These are phyloP conservation scores for Glyptemys insculpta DNA, from an alignment of 2,797 vertebrate genomes.

Conservation along the genomic window DNA sequence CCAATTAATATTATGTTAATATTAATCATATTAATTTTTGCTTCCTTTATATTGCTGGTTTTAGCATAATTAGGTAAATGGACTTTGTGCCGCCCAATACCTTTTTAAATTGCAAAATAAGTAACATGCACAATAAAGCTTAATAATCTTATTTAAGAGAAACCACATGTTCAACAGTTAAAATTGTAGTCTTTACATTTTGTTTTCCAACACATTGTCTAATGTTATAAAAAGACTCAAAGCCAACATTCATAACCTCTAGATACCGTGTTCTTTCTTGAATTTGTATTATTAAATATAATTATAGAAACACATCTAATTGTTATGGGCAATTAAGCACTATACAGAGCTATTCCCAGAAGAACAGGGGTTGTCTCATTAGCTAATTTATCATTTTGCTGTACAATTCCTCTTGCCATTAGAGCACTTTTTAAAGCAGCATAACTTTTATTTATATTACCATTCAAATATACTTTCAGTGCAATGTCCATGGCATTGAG, in stretches of 20 bases:
- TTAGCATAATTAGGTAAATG: not conserved
- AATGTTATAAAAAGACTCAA: fast-evolving
- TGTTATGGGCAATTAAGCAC: not conserved
- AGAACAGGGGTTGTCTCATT: not conserved
- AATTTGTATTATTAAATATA: fast-evolving
- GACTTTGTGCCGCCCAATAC: not conserved
- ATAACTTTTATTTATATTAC: not conserved
- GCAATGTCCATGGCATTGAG: not conserved
- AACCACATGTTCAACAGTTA: slow-evolving; percentile 31
- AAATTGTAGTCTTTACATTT: not conserved
- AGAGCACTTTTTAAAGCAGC: not conserved
- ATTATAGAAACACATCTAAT: fast-evolving
- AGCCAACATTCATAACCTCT: fast-evolving
- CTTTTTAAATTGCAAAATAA: not conserved
- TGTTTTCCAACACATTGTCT: not conserved
- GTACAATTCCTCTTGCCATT: not conserved
- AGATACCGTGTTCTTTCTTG: fast-evolving
- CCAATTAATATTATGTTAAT: not conserved
- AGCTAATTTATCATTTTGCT: not conserved
- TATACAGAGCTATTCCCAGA: not conserved
- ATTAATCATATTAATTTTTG: not conserved
- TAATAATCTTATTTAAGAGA: not conserved
- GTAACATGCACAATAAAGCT: not conserved
- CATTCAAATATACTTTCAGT: no score
- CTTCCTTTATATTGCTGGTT: not conserved